Base-by-base conservation (phyloP, 2,888 invertebrate genomes). In the Amphimallon solstitiale region DNA sequence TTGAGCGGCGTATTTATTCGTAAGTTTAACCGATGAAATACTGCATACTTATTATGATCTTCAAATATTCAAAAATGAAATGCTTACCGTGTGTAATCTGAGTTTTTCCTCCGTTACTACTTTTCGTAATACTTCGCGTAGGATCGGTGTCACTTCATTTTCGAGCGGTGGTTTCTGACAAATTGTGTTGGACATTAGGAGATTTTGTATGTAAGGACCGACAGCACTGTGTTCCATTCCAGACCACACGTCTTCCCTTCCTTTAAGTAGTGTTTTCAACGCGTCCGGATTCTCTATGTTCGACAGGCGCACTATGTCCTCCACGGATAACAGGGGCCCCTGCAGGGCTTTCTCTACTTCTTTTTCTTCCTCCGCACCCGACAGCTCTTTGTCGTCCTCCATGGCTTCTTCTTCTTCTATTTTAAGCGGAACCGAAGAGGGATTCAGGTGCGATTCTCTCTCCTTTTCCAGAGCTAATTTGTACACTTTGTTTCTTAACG, bases 401-500 rank as follows among this genome's bases (percentile, higher is more conserved):
- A 86, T 85, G 51, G 83, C 84, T 70, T 86, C 85, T 61, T 85
- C 85, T 67, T 84, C 84, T 63, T 85, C 84, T 35, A 81, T 72
- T 73, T 76, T 80, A 72, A 75, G 72, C 62, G 72, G 73, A 48
- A 77, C 75, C 48, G 78, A 75, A 62, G 78, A 75, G 66, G 76
- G 79, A 72, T 75, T 80, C 66, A 86, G 79, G 85, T 90, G 81
- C 81, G 86, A 87, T 77, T 91, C 91, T 73, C 89, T 86, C 77
- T 88, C 88, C 56, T 88, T 86, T 75, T 92, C 92, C 83, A 90
- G 84, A 64, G 89, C 87, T 77, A 93, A 85, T 82, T 94, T 94
- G 86, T 92, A 92, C 79, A 94, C 95, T 85, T 98, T 98, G 86
- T 97, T 98, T 70, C 98, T 89, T 56, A 98, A 88, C 21, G 97